phyloP scores from a whole-genome alignment of 2,113 vertebrate species.

The Lucifuga dentata region DNA sequence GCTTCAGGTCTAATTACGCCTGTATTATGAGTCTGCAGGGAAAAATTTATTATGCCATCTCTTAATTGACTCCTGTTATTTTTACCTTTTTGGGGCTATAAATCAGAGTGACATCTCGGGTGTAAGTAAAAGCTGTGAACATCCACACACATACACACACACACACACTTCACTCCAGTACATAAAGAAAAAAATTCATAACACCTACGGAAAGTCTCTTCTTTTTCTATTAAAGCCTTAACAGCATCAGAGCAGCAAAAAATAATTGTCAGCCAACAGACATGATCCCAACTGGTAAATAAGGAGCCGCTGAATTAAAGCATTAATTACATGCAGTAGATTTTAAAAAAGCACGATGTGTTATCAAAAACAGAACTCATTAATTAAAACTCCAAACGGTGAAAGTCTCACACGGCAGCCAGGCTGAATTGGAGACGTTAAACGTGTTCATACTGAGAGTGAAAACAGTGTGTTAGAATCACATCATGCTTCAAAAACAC shows the following conservation, averaged over 20 bases:
- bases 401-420: not conserved
- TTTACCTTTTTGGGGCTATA: slow-evolving; percentile 50
- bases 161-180: no score
- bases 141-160: no score
- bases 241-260: not conserved
- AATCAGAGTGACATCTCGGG: slow-evolving; percentile 57
- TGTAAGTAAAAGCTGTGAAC: slow-evolving; percentile 25
- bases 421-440: not conserved
- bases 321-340: no score
- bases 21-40: slow-evolving; percentile 34
- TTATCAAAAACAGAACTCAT: not conserved
- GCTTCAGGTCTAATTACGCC: slow-evolving; percentile 61
- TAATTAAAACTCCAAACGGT: slow-evolving; percentile 7
- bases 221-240: not conserved
- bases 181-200: slow-evolving; percentile 10
- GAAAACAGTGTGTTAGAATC: slow-evolving; percentile 70
- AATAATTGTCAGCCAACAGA: no score
- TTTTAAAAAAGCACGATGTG: not conserved
- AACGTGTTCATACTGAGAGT: not conserved
- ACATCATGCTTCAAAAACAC: slow-evolving; percentile 82
- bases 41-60: slow-evolving; percentile 43
- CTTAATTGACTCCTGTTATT: slow-evolving; percentile 49
- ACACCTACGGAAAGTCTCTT: not conserved
- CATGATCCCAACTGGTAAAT: no score
- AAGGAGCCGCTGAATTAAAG: no score